A percentile compares a stretch with the other conserved stretches of the same genome.
Evolutionary conservation across 2,113 vertebrate species (phyloP).

Genomic region (Peromyscus californicus): DNA sequence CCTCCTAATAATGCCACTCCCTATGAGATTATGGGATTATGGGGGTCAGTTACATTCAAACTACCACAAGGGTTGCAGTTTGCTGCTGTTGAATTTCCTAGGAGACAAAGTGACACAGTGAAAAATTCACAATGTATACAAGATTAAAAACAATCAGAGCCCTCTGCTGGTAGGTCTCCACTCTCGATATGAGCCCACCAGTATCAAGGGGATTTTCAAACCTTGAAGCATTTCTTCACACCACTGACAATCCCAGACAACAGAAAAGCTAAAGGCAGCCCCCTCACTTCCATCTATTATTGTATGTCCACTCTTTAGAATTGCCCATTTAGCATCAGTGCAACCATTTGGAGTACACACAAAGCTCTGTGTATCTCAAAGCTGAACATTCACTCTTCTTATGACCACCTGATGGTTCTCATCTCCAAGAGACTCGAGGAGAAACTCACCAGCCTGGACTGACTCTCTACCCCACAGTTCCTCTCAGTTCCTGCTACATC

Average conservation of each 20-base stretch:
- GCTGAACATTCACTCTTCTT: neutral
- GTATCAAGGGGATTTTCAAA: neutral
- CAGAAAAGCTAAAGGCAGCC: neutral
- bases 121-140: neutral
- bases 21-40: too few species aligned
- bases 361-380: neutral
- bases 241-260: neutral
- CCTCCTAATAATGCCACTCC: too few species aligned
- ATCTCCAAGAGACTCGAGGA: neutral
- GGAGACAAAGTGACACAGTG: neutral
- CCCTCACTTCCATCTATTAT: neutral
- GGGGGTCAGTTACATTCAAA: too few species aligned
- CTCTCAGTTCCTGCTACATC: neutral
- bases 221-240: neutral
- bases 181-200: neutral
- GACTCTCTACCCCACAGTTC: neutral
- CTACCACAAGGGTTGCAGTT: neutral
- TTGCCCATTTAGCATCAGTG: too few species aligned
- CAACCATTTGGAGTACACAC: neutral
- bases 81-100: slow-evolving; percentile 35
- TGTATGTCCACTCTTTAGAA: neutral
- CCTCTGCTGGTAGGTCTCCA: neutral
- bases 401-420: neutral
- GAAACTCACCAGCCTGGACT: neutral
- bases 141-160: neutral